phyloP scores from a whole-genome alignment of 2,888 invertebrate genomes.

The Sylvicola cinctus region DNA sequence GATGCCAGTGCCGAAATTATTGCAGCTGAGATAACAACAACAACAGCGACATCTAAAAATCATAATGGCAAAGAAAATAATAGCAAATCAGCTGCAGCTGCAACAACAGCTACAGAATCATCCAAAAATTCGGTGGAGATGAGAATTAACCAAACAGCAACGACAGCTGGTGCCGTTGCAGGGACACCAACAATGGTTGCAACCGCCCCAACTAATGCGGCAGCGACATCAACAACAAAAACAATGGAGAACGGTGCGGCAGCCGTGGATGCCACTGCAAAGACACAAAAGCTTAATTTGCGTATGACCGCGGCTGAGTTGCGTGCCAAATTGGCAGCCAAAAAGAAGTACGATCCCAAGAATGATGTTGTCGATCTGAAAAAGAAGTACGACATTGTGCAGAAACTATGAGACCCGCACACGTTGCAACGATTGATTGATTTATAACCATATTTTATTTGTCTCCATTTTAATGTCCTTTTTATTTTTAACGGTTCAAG shows the following conservation, averaged over 20 bases:
- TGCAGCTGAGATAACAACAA: slow-evolving; percentile 5
- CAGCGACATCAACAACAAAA: no score
- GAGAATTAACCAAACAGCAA: background rate
- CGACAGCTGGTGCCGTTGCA: background rate
- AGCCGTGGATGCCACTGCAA: background rate
- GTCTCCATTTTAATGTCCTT: no score
- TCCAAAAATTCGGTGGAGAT: background rate
- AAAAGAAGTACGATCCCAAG: slow-evolving; percentile 78
- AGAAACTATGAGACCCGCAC: slow-evolving; percentile 47
- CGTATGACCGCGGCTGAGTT: slow-evolving; percentile 86
- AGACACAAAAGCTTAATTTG: slow-evolving; percentile 38
- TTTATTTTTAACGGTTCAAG: no score
- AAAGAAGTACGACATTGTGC: slow-evolving; percentile 85
- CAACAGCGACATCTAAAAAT: slow-evolving; percentile 5
- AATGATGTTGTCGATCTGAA: slow-evolving; percentile 76
- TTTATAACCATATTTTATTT: no score
- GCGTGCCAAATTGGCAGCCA: slow-evolving; percentile 63
- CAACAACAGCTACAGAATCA: background rate
- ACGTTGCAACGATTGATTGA: no score
- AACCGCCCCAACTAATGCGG: background rate
- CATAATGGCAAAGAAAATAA: slow-evolving; percentile 8
- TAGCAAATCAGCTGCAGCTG: slow-evolving; percentile 4
- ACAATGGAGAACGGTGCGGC: background rate
- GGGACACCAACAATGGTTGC: slow-evolving; percentile 2
- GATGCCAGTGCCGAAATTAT: slow-evolving; percentile 3